Percentiles rank a stretch among this genome's conserved stretches.
phyloP scores from a whole-genome alignment of 2,113 vertebrate genomes.

The Pterocles orientalis region DNA sequence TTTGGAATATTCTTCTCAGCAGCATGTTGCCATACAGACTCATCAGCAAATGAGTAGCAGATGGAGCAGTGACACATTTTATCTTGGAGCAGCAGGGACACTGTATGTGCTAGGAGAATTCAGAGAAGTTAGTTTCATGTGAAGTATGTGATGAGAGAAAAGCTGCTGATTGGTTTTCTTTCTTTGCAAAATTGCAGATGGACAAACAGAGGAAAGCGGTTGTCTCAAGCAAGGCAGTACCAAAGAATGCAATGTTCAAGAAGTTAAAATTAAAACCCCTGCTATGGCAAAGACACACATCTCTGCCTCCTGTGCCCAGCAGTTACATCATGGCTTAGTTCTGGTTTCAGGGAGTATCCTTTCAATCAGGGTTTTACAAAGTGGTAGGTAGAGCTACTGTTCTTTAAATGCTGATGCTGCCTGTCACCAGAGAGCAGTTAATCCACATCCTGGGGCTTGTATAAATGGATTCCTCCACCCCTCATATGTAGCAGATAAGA shows the following conservation, averaged over 20 bases:
- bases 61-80: constrained; percentile 70
- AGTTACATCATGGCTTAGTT: background rate
- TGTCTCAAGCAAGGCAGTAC: constrained; percentile 41
- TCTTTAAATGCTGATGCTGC: background rate
- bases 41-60: constrained; percentile 65
- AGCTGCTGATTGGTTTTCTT: background rate
- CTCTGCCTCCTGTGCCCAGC: background rate
- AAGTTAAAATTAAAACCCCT: constrained; percentile 48
- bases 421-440: background rate
- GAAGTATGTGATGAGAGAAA: constrained; percentile 35
- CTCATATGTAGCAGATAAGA: background rate
- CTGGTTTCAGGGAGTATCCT: background rate
- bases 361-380: background rate
- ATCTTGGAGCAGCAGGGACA: constrained; percentile 61
- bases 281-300: background rate
- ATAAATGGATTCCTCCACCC: background rate
- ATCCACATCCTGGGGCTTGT: background rate
- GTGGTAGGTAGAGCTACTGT: background rate
- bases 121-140: constrained; percentile 1
- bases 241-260: constrained; percentile 43
- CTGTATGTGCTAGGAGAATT: constrained; percentile 41
- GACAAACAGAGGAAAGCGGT: constrained; percentile 41
- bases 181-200: constrained; percentile 41
- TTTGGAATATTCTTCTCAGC: constrained; percentile 51
- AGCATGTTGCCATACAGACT: constrained; percentile 22